Base-by-base conservation (phyloP, 2,113 vertebrate genomes). In the Bubo blakistoni region DNA sequence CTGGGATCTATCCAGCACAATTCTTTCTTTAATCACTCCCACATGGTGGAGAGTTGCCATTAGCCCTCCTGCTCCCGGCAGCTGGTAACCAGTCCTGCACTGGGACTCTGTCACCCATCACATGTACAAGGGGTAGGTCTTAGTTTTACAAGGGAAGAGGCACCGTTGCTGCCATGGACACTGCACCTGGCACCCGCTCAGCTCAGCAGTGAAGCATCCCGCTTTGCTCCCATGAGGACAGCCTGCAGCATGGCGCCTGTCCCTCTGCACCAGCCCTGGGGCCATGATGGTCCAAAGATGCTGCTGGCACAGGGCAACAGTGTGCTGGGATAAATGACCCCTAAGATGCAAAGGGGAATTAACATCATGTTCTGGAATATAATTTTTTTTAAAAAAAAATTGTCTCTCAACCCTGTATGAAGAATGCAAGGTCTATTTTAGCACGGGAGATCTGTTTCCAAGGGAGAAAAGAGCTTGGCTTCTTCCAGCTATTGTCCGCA, bases 1-100 rank as follows among this genome's bases (percentile, higher is more conserved):
- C 85, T 96, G 96, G 96, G 96, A 86, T 94, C 92, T 93, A 96
- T 95, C 90, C 90, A 93, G 88, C 85, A 73, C 42, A 44, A 83
- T 79, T 83, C 93, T 88, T 95, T 93, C 81, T 61, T 57, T 96
- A 96, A 96, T 96, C 88, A 66, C 54, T 95, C 42, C 96, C 96
- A 96, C 76, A 86, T 95, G 95, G 83, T 6, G 9, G 63, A 86
- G 76, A 38, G 82, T 11, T 90, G 93, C 88, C 79, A 93, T 78
- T 34, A 95, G 81, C 72, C 67, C 74, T 90, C 62, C 85, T 83
- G 54, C 85, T 87, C 32, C 51, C 74, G 5, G 5, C 92, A 93
- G 93, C 84, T 92, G 71, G 66, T 44, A 69, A 65, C 82, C 78
- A 93, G 86, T 36, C 63, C 70, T 36, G 86, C 2, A 1, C 65